Evolutionary conservation across 2,888 invertebrate species (phyloP), one percentile per base, ranked within the genome.

Genomic region (Microctonus aethiopoides): DNA sequence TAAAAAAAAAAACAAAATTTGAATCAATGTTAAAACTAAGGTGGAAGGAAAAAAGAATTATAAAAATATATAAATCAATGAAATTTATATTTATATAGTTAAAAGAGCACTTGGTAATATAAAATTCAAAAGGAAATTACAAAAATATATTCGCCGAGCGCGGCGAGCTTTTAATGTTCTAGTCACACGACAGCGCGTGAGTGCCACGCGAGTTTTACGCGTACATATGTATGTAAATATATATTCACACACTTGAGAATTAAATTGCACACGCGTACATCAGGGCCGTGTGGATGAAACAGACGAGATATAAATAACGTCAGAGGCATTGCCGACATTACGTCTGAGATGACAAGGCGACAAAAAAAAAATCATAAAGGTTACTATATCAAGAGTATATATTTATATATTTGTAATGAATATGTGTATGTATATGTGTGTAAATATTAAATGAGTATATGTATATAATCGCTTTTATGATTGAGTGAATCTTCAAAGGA

Each of bases 121-220:
- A n/a, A 51, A 29, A 10, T 46, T 52, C 32, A 13, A 52, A 62
- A 46, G 39, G 41, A 39, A 62, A 41, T 36, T n/a, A 62, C 61
- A n/a, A 26, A 41, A 20, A 41, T 36, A 39, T 39, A 39, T 39
- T 2, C 39, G n/a, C 39, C 41, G 7, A 41, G 61, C n/a, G 39
- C 24, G 29, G 24, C 13, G 39, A 54, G 36, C 54, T 29, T 64
- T 52, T 20, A n/a, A 54, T 64, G 34, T 54, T 64, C 56, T 56
- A 32, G 54, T 64, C 64, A 64, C 54, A 64, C 64, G 54, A 63
- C 32, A 29, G 29, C 52, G 46, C 32, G 52, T 52, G 52, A 60
- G 34, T 60, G 59, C 59, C 59, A 60, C 59, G 59, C 59, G 59
- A 61, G 41, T 61, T 61, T 61, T 22, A 29, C 34, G n/a, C 20